A percentile compares a stretch with the other conserved stretches of the same genome.
Conservation (phyloP, 37 sponge, comb jelly and placozoan species). For the Ephydatia muelleri region DNA sequence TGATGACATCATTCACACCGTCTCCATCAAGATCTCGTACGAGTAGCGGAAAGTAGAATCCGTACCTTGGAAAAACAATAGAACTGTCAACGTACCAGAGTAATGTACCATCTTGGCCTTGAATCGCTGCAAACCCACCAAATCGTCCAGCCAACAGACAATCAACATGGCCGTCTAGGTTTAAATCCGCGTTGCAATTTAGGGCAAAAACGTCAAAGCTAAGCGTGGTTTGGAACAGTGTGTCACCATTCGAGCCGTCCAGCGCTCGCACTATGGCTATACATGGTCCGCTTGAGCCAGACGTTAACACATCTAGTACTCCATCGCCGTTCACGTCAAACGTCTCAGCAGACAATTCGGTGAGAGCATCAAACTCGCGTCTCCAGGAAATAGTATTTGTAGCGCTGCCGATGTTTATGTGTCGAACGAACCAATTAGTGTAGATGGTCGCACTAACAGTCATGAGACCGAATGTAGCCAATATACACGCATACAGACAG, state of each 20-base stretch:
- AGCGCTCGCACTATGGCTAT: slow-evolving; percentile 36
- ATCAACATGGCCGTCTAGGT: slow-evolving; percentile 58
- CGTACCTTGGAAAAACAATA: slow-evolving; percentile 30
- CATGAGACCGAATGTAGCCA: neutral
- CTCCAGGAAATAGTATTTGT: slow-evolving; percentile 21
- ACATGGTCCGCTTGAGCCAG: slow-evolving; percentile 32
- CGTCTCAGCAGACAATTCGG: slow-evolving; percentile 39
- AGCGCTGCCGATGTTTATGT: neutral
- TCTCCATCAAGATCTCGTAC: slow-evolving; percentile 76
- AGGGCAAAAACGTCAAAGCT: slow-evolving; percentile 50
- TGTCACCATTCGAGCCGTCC: slow-evolving; percentile 46
- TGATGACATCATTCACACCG: slow-evolving; percentile 65
- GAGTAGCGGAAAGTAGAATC: slow-evolving; percentile 68
- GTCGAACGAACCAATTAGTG: neutral
- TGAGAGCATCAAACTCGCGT: slow-evolving; percentile 19
- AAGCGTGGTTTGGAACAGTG: slow-evolving; percentile 36
- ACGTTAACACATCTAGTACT: slow-evolving; percentile 31
- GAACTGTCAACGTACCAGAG: slow-evolving; percentile 67
- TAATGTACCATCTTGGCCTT: slow-evolving; percentile 26
- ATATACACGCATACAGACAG: neutral
- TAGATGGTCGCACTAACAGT: neutral
- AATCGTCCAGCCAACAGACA: slow-evolving; percentile 62
- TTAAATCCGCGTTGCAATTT: slow-evolving; percentile 53
- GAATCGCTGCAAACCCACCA: slow-evolving; percentile 44
- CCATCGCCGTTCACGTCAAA: slow-evolving; percentile 73